A percentile compares a stretch with the other conserved stretches of the same genome.
These are phyloP conservation scores for Tetanocera ferruginea DNA, from an alignment of 2,888 invertebrate species.

Conservation along the genomic window DNA sequence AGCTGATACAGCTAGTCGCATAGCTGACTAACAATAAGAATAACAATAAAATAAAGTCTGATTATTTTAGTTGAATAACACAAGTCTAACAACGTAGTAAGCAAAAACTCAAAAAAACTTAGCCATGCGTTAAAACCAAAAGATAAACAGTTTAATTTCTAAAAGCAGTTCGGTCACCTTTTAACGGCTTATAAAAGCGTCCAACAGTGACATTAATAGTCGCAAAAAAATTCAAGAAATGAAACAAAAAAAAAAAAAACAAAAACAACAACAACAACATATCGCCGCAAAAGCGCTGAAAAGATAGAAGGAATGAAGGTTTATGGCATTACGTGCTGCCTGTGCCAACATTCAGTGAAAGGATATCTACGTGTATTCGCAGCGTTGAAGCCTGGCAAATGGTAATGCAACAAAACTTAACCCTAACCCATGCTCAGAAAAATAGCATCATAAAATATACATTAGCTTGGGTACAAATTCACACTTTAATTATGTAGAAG, in stretches of 20 bases:
- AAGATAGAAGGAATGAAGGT: background rate
- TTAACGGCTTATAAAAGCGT: background rate
- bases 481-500: conserved; percentile 34
- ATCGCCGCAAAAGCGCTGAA: background rate
- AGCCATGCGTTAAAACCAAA: background rate
- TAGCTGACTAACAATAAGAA: no score
- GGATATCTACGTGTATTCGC: background rate
- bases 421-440: background rate
- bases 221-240: no score
- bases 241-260: no score
- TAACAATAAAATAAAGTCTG: no score
- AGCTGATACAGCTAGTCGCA: no score
- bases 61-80: no score
- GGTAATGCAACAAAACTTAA: background rate
- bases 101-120: no score
- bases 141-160: conserved; percentile 19
- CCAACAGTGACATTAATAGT: background rate
- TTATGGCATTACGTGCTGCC: background rate
- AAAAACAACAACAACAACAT: background rate
- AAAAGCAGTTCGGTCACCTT: background rate
- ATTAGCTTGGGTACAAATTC: conserved; percentile 27
- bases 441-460: conserved; percentile 13
- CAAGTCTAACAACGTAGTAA: no score
- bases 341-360: background rate
- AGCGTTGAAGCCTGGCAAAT: background rate